phyloP scores from a whole-genome alignment of 2,797 vertebrate species.

The Rhinella marina region DNA sequence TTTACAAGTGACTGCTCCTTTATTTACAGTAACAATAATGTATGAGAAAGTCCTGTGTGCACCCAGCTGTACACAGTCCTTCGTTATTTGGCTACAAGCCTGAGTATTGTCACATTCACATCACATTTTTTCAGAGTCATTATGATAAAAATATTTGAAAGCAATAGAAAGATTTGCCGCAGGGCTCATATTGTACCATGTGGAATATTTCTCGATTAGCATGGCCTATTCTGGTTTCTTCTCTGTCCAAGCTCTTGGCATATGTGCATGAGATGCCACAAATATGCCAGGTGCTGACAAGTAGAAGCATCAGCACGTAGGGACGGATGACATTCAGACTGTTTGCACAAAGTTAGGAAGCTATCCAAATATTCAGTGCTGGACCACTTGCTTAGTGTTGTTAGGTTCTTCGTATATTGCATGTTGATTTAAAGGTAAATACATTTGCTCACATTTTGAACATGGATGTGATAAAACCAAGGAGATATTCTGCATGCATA shows the following conservation, averaged over 20 bases:
- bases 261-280: background rate
- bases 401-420: background rate
- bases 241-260: background rate
- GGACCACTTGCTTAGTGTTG: background rate
- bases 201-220: background rate
- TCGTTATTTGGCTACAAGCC: background rate
- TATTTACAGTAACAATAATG: background rate
- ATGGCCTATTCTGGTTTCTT: background rate
- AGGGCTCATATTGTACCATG: background rate
- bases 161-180: no score
- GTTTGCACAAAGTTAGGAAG: background rate
- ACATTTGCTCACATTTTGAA: background rate
- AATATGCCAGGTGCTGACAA: slow-evolving; percentile 31
- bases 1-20: background rate
- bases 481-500: background rate
- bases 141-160: background rate
- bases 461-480: background rate
- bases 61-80: background rate
- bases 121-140: background rate
- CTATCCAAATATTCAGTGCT: background rate
- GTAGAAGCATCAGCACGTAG: background rate
- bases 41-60: background rate
- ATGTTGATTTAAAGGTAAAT: background rate
- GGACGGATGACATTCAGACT: slow-evolving; percentile 12
- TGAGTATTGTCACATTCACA: background rate